A percentile compares a stretch with the other conserved stretches of the same genome.
Evolutionary conservation across 30 jellyfish, hydroid and myxozoan genomes (phyloP).

Genomic region (Turritopsis rubra): DNA sequence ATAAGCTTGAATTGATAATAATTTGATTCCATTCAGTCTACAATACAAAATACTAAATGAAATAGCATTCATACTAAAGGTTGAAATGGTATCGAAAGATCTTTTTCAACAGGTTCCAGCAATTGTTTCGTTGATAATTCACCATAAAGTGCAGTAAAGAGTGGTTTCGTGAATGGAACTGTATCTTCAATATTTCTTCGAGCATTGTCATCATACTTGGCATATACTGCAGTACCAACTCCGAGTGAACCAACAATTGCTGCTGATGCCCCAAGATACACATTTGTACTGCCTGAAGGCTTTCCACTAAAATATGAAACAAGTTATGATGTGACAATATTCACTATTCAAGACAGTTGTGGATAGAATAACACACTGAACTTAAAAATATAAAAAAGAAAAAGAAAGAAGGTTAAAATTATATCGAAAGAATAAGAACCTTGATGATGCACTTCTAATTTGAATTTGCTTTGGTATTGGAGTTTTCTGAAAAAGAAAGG

Average conservation of each 20-base stretch:
- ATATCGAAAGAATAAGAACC: too few species aligned
- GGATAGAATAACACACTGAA: not conserved
- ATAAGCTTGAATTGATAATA: too few species aligned
- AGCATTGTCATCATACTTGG: constrained; percentile 14
- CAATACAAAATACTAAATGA: not conserved
- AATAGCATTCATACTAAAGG: not conserved
- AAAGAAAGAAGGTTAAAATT: too few species aligned
- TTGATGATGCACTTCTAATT: not conserved
- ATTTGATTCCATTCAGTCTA: too few species aligned
- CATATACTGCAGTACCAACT: constrained; percentile 20
- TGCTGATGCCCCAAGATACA: constrained; percentile 18
- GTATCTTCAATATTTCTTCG: constrained; percentile 13
- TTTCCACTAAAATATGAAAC: not conserved
- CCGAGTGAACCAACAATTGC: constrained; percentile 10
- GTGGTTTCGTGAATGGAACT: constrained; percentile 17
- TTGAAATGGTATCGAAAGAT: constrained; percentile 15
- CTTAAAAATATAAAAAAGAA: not conserved
- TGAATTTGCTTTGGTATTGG: not conserved
- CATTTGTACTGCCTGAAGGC: constrained; percentile 10
- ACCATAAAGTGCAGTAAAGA: constrained; percentile 17
- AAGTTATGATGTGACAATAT: too few species aligned
- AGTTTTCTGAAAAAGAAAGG: not conserved
- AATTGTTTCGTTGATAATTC: not conserved
- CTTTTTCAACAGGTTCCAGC: not conserved
- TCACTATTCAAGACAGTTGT: not conserved